phyloP scores from a whole-genome alignment of 2,888 invertebrate species.

The Balanococcus diminutus region DNA sequence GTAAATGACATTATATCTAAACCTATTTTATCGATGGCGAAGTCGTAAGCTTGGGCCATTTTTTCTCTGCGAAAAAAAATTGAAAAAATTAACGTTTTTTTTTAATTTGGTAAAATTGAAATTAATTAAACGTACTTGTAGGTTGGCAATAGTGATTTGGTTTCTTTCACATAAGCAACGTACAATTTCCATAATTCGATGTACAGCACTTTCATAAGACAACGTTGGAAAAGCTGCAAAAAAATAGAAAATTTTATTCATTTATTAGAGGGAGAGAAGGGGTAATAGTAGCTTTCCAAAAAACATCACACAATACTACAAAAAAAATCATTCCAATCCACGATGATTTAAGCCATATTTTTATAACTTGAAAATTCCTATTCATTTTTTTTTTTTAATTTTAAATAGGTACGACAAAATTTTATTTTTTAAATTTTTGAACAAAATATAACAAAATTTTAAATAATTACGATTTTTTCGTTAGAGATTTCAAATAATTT shows the following conservation, averaged over 20 bases:
- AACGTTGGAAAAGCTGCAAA: conserved; percentile 90
- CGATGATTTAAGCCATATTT: too few species aligned
- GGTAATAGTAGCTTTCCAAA: too few species aligned
- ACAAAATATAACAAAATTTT: too few species aligned
- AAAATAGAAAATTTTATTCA: conserved; percentile 55
- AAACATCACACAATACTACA: too few species aligned
- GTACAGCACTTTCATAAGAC: conserved; percentile 97
- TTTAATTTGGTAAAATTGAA: not conserved
- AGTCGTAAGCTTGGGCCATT: conserved; percentile 99
- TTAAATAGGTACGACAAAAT: too few species aligned
- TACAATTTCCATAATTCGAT: conserved; percentile 99
- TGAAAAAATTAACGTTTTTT: too few species aligned
- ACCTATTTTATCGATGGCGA: conserved; percentile 97
- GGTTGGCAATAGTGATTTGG: conserved; percentile 88
- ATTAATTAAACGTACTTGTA: conserved; percentile 81
- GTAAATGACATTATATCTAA: conserved; percentile 96
- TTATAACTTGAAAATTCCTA: too few species aligned
- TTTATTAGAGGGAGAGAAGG: not conserved
- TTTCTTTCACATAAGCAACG: conserved; percentile 96
- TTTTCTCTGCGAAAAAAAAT: conserved; percentile 77
- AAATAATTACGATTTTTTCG: too few species aligned
- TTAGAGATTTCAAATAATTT: too few species aligned
- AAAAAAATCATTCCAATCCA: too few species aligned
- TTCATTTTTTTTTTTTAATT: too few species aligned
- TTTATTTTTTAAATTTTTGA: too few species aligned